phyloP scores from a whole-genome alignment of 2,888 invertebrate species.

The Drosophila flavopinicola region DNA sequence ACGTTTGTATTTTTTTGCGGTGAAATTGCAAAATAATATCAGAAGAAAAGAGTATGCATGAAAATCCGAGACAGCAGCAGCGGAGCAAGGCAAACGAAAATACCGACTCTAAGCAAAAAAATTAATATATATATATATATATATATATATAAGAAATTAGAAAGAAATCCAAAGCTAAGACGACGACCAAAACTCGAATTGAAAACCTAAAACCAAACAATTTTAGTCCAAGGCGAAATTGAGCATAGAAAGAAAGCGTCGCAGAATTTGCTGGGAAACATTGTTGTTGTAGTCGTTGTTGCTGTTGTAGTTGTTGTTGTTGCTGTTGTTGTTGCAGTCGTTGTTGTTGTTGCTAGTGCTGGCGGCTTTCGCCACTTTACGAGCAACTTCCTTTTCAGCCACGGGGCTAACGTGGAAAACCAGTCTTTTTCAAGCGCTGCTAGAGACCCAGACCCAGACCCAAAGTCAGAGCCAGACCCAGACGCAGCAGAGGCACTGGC shows the following conservation, averaged over 20 bases:
- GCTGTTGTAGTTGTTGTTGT: constrained; percentile 21
- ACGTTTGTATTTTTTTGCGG: background rate
- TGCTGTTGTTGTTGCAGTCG: constrained; percentile 28
- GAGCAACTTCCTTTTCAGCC: constrained; percentile 73
- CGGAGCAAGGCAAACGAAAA: constrained; percentile 6
- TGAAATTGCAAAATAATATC: constrained; percentile 10
- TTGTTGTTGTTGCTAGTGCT: constrained; percentile 31
- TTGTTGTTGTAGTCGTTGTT: constrained; percentile 22
- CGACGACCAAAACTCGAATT: background rate
- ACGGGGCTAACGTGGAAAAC: constrained; percentile 55
- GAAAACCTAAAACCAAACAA: constrained; percentile 22
- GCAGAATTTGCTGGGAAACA: constrained; percentile 53
- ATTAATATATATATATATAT: too few relatives aligned
- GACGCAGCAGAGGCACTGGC: background rate
- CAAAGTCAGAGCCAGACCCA: constrained; percentile 20
- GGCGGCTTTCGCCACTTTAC: constrained; percentile 77
- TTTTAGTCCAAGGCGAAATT: constrained; percentile 21
- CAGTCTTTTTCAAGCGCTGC: constrained; percentile 45
- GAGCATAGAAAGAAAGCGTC: constrained; percentile 59
- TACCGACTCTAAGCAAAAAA: background rate
- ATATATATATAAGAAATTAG: background rate
- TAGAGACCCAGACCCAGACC: constrained; percentile 32
- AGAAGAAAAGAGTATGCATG: background rate
- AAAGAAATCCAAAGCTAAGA: constrained; percentile 2
- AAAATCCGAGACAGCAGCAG: constrained; percentile 1